phyloP scores from a whole-genome alignment of 2,888 invertebrate species.

The Tinea trinotella region DNA sequence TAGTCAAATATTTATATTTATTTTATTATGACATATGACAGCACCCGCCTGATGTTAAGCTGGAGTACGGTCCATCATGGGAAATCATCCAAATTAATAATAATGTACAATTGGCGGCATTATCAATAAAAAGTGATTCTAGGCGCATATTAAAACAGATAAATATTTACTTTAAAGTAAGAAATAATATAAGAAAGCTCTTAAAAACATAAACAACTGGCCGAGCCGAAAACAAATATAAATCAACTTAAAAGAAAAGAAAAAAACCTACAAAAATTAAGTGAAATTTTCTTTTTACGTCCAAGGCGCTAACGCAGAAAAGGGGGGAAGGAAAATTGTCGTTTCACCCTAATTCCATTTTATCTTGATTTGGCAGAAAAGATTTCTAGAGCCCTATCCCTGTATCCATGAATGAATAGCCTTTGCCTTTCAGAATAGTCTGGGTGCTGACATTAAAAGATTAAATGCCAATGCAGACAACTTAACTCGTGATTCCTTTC shows the following conservation, averaged over 20 bases:
- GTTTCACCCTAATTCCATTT: constrained; percentile 13
- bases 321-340: constrained; percentile 11
- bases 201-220: too few species aligned
- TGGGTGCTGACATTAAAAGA: not conserved
- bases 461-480: not conserved
- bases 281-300: not conserved
- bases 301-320: not conserved
- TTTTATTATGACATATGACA: too few species aligned
- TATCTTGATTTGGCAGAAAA: constrained; percentile 2
- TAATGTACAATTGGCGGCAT: too few species aligned
- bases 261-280: not conserved
- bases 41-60: too few species aligned
- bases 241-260: not conserved
- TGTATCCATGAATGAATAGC: not conserved
- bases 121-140: too few species aligned
- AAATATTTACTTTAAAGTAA: too few species aligned
- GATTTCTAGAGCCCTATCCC: not conserved
- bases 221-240: not conserved
- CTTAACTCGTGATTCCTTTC: not conserved
- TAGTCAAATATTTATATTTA: too few species aligned
- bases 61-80: too few species aligned
- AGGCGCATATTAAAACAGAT: too few species aligned
- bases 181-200: too few species aligned
- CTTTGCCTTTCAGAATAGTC: not conserved
- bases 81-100: too few species aligned